phyloP scores from a whole-genome alignment of 2,888 invertebrate genomes.

The Macrostomum cliftonense region DNA sequence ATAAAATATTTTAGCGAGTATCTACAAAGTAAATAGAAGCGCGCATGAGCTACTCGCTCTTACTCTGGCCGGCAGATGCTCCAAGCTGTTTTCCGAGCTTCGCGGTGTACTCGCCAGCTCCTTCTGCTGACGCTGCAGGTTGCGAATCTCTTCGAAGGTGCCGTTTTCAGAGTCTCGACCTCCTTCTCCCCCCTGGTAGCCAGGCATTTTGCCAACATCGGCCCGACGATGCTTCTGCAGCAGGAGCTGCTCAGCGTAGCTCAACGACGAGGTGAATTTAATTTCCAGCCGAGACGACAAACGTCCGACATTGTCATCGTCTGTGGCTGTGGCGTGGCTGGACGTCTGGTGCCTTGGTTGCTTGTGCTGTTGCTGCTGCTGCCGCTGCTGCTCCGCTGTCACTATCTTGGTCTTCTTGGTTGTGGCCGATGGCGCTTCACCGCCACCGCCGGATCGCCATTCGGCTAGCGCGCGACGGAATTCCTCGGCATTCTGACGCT shows the following conservation, averaged over 20 bases:
- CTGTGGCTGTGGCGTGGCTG: slow-evolving; percentile 20
- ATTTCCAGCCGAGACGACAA: slow-evolving; percentile 19
- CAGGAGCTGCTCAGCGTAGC: slow-evolving; percentile 29
- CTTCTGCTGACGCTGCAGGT: no score
- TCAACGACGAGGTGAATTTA: slow-evolving; percentile 21
- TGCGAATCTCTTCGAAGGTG: no score
- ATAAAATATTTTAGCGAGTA: no score
- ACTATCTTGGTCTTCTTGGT: not conserved
- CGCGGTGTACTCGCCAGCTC: no score
- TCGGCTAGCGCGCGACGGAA: slow-evolving; percentile 30
- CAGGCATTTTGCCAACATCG: slow-evolving; percentile 15
- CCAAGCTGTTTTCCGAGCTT: no score
- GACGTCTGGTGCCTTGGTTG: slow-evolving; percentile 4
- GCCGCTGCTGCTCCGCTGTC: not conserved
- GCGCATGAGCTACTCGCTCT: no score
- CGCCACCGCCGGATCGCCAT: slow-evolving; percentile 18
- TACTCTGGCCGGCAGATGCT: no score
- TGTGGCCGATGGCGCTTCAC: not conserved
- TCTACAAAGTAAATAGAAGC: no score
- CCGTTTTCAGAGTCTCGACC: no score
- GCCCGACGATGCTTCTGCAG: slow-evolving; percentile 29
- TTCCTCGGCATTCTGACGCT: slow-evolving; percentile 28
- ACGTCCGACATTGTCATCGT: slow-evolving; percentile 9
- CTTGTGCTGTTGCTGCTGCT: not conserved
- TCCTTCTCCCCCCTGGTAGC: no score